Base-by-base conservation (phyloP, 2,888 invertebrate genomes). In the Thymelicus acteon region DNA sequence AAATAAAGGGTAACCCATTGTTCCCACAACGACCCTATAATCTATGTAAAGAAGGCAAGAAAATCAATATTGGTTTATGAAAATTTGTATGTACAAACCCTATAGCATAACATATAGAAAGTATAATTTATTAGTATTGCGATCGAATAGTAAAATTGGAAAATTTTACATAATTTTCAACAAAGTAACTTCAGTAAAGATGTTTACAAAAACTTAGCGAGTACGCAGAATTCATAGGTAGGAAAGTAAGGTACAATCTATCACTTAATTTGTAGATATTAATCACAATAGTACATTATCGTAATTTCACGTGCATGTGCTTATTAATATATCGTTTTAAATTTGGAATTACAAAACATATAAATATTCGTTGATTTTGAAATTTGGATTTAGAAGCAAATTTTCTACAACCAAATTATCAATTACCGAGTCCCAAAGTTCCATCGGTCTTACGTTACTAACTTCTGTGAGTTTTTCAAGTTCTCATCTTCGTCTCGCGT, bases 361-460 rank as follows among this genome's bases (percentile, higher is more conserved):
- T 86, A 88, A 91, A 92, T 88, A 90, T 93, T 93, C 93, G 93
- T 93, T 93, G 93, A 92, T 85, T 88, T 81, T 89, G 84, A 86
- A 87, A 85, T 85, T 84, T 85, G 85, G 84, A 85, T 87, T 89
- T 85, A 85, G 85, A 91, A 91, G 91, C 90, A 84, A 89, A 88
- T 83, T 82, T 81, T 83, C 82, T 84, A 86, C 82, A 80, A 84
- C 82, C 84, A 87, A 85, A 79, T 72, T 80, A 81, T 79, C 79
- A 81, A 79, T 77, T 80, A 79, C 80, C 80, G 78, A 78, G 77
- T 74, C 79, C 74, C 75, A 77, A 72, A 78, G 77, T 79, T 79
- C 81, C 79, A 74, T 75, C 69, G 64, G 71, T 74, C 75, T 77
- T 75, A 73, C 69, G 66, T 68, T 63, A 71, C 70, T 73, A 72